Base-by-base conservation (phyloP, 2,888 invertebrate genomes). In the Ichneumoninae sp. region DNA sequence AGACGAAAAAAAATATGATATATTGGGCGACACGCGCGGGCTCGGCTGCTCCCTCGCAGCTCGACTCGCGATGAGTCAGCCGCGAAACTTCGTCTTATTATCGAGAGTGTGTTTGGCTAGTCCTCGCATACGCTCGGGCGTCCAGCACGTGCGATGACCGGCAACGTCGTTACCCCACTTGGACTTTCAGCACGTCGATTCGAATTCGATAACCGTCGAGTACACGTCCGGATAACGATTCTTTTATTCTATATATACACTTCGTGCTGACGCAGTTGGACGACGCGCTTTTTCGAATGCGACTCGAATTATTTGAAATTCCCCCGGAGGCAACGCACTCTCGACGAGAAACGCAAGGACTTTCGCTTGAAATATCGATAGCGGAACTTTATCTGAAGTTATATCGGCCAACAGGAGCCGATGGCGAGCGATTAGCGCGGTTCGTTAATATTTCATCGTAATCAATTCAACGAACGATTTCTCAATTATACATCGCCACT, bases 1-100 rank as follows among this genome's bases (percentile, higher is more conserved):
- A 44, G 22, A 60, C 30, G 60, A 7, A 26, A 65, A 60, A 36
- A 71, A 83, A 68, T 33, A 52, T 33, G 76, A 68, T 68, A 40
- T 70, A 76, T 79, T 52, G 3, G 76, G 52, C 50, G 80, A 71
- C 76, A 80, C 83, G 68, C 76, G 66, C 66, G 74, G 70, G 47
- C 79, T 68, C 68, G 36, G 44, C 44, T 16, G 16, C 44, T 57
- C 54, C 22, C 22, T 82, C 40, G 40, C 44, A 16, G 26, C 13
- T 52, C 26, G 54, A 30, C 50, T n/a, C 8, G 52, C 70, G 74
- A 79, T 79, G 69, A 83, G 65, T 83, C 78, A 63, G 73, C 60
- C 57, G 70, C 33, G 54, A 30, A 30, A 63, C 13, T 40, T 73
- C 57, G 73, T 70, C 57, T 57, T 73, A 26, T 57, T 73, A 44